These are phyloP conservation scores for Carassius carassius DNA, from an alignment of 2,113 vertebrate genomes.

Conservation along the genomic window DNA sequence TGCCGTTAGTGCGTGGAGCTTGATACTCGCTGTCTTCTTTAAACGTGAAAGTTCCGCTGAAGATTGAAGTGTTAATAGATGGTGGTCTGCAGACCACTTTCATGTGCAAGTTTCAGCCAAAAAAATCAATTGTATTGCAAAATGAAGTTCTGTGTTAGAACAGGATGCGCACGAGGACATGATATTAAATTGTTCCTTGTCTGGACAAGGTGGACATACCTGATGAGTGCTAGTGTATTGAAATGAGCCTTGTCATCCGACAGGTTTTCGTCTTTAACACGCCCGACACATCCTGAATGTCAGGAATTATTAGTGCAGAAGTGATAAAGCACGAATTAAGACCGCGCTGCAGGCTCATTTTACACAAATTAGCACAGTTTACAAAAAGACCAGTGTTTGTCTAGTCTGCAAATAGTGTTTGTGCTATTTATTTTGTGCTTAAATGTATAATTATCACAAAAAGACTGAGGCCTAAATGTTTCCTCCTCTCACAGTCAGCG, in stretches of 20 bases:
- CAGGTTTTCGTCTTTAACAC: conserved; percentile 26
- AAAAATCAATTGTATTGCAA: not conserved
- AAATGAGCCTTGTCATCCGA: conserved; percentile 43
- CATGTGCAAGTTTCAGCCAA: not conserved
- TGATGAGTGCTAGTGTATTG: not conserved
- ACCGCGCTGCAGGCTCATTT: not conserved
- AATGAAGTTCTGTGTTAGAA: not conserved
- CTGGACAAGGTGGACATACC: not conserved
- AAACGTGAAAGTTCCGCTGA: not conserved
- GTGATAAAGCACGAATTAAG: not conserved
- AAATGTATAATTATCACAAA: not conserved
- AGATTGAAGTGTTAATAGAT: not conserved
- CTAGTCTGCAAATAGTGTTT: too few species aligned
- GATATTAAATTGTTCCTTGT: not conserved
- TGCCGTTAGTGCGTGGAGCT: not conserved
- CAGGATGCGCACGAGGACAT: not conserved
- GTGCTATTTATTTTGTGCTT: not conserved
- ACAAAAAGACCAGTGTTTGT: not conserved
- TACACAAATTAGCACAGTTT: not conserved
- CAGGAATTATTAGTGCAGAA: not conserved
- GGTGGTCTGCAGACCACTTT: not conserved
- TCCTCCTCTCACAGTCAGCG: not conserved
- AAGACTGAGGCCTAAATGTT: not conserved
- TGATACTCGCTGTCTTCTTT: not conserved
- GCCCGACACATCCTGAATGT: conserved; percentile 2